These are phyloP conservation scores for Bursaphelenchus mucronatus DNA, from an alignment of 1,140 invertebrate species.

Conservation along the genomic window DNA sequence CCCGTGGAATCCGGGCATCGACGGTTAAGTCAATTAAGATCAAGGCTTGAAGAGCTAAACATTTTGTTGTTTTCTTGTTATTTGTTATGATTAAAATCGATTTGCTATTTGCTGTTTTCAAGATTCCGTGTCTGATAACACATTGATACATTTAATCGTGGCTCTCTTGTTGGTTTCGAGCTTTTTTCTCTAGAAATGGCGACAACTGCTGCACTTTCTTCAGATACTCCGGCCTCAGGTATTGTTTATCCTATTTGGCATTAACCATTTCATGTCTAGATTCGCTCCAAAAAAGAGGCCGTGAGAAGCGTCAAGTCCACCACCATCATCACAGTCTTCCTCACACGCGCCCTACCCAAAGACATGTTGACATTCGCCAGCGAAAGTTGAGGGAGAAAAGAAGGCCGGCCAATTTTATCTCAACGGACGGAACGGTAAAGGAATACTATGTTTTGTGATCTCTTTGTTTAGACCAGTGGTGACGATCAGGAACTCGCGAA, in stretches of 20 bases:
- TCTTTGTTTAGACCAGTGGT: slow-evolving; percentile 27
- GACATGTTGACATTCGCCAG: slow-evolving; percentile 13
- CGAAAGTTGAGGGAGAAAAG: slow-evolving; percentile 33
- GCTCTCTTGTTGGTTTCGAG: too few relatives aligned
- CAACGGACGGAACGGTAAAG: slow-evolving; percentile 31
- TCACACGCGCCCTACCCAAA: slow-evolving; percentile 29
- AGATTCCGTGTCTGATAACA: background rate
- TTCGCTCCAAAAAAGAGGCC: background rate
- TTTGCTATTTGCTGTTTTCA: too few relatives aligned
- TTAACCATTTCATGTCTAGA: background rate
- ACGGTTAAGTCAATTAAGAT: slow-evolving; percentile 17
- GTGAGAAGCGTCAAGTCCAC: slow-evolving; percentile 12
- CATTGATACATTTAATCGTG: too few relatives aligned
- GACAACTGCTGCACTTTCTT: background rate
- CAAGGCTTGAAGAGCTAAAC: slow-evolving; percentile 3
- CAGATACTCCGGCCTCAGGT: background rate
- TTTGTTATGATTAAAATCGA: slow-evolving; percentile 13
- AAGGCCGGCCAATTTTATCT: slow-evolving; percentile 22
- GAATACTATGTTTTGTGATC: background rate
- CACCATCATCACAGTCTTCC: slow-evolving; percentile 24
- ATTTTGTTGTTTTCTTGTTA: slow-evolving; percentile 11
- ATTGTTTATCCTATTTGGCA: background rate
- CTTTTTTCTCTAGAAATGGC: background rate
- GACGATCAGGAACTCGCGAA: slow-evolving; percentile 30
- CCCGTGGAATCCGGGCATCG: slow-evolving; percentile 22